These are phyloP conservation scores for Saccopteryx bilineata DNA, from an alignment of 2,113 vertebrate species.

Conservation along the genomic window DNA sequence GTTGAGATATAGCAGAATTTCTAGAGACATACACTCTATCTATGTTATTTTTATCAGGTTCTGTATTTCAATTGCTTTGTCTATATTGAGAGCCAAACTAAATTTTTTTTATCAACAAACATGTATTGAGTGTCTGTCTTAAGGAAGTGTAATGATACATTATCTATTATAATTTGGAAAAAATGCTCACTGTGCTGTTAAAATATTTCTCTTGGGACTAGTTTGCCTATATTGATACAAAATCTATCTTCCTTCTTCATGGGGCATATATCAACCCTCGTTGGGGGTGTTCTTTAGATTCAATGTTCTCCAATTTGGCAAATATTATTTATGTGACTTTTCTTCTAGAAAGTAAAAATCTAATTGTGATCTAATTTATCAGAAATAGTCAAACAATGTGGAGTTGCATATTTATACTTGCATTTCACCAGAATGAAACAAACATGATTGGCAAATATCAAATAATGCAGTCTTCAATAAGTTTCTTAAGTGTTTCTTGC, in stretches of 20 bases:
- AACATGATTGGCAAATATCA: neutral
- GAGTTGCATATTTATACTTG: neutral
- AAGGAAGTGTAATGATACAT: neutral
- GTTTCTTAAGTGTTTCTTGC: neutral
- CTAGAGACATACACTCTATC: neutral
- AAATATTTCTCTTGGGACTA: neutral
- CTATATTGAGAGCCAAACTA: neutral
- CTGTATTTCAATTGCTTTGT: conserved; percentile 20
- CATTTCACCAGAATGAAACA: neutral
- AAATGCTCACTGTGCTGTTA: neutral
- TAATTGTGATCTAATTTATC: neutral
- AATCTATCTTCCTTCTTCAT: neutral
- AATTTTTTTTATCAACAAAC: neutral
- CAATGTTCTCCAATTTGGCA: neutral
- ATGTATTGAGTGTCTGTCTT: conserved; percentile 34
- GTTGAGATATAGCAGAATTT: conserved; percentile 13
- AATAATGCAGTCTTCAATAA: neutral
- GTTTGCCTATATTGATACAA: neutral
- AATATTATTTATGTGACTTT: neutral
- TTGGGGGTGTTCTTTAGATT: neutral
- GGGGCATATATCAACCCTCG: neutral
- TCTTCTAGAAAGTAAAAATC: neutral
- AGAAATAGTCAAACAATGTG: neutral
- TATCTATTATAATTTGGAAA: neutral
- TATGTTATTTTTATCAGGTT: conserved; percentile 40